Conservation (phyloP, 2,113 vertebrate species). For the Salvator merianae region DNA sequence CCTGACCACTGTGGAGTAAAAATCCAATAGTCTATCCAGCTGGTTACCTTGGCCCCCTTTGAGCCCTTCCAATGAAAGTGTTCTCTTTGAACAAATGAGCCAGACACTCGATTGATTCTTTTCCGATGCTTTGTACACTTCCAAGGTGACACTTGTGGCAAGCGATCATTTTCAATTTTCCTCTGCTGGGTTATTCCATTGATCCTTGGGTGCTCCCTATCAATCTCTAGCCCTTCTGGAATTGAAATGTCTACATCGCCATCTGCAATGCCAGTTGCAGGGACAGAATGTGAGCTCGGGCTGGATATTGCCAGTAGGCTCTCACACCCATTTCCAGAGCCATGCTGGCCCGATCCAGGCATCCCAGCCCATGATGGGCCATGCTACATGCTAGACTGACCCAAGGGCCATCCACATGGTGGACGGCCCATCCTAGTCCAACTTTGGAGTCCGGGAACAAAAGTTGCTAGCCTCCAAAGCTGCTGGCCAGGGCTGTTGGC, state of each 20-base stretch:
- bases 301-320: too few relatives aligned
- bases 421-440: too few relatives aligned
- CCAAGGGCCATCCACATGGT: too few relatives aligned
- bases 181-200: slow-evolving; percentile 11
- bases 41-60: background rate
- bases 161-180: slow-evolving; percentile 30
- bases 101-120: slow-evolving; percentile 27
- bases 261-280: background rate
- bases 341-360: too few relatives aligned
- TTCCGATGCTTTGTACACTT: slow-evolving; percentile 31
- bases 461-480: too few relatives aligned
- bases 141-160: slow-evolving; percentile 33
- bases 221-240: background rate
- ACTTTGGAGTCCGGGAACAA: too few relatives aligned
- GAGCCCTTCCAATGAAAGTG: background rate
- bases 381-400: too few relatives aligned
- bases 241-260: background rate
- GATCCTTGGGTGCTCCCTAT: slow-evolving; percentile 11
- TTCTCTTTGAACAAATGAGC: background rate
- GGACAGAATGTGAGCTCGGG: background rate
- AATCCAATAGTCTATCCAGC: background rate
- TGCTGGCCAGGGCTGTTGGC: too few relatives aligned
- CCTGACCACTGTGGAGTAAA: background rate
- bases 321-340: too few relatives aligned
- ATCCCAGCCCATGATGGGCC: too few relatives aligned